A percentile compares a stretch with the other conserved stretches of the same genome.
These are phyloP conservation scores for Drosophila siamana DNA, from an alignment of 2,888 invertebrate genomes.

Conservation along the genomic window DNA sequence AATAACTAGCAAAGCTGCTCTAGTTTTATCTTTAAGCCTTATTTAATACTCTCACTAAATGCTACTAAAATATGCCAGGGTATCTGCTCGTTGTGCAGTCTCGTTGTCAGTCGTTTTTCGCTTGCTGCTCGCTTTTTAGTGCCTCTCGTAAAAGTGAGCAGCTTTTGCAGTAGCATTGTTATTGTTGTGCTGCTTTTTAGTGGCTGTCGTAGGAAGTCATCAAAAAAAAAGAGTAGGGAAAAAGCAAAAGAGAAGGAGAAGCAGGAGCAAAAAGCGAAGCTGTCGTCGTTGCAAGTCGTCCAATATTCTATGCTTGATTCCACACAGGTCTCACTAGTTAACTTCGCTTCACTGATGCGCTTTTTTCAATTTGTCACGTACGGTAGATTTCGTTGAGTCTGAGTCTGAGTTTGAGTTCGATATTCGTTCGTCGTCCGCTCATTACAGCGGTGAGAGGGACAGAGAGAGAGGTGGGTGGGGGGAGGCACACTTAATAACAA, in stretches of 20 bases:
- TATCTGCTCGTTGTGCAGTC: not conserved
- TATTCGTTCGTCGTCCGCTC: conserved; percentile 60
- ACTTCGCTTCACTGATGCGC: conserved; percentile 82
- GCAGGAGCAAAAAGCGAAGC: conserved; percentile 9
- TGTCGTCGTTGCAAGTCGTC: conserved; percentile 62
- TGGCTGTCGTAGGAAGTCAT: conserved; percentile 65
- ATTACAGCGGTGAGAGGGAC: conserved; percentile 23
- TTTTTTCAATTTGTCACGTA: conserved; percentile 84
- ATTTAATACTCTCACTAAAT: no score
- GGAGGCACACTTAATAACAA: conserved; percentile 40
- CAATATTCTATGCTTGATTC: conserved; percentile 79
- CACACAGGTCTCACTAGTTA: conserved; percentile 80
- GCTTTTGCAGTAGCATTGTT: conserved; percentile 50
- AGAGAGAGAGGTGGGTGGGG: not conserved
- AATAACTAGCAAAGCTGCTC: no score
- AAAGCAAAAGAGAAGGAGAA: not conserved
- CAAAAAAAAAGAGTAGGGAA: conserved; percentile 52
- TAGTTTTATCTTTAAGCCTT: no score
- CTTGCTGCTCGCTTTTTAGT: conserved; percentile 44
- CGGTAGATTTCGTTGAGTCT: conserved; percentile 70
- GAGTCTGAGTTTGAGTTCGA: no score
- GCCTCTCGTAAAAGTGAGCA: conserved; percentile 66
- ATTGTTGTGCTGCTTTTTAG: conserved; percentile 21
- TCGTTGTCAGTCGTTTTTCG: not conserved
- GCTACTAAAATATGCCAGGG: no score